These are phyloP conservation scores for Eufriesea mexicana DNA, from an alignment of 1,140 invertebrate genomes.

Conservation along the genomic window DNA sequence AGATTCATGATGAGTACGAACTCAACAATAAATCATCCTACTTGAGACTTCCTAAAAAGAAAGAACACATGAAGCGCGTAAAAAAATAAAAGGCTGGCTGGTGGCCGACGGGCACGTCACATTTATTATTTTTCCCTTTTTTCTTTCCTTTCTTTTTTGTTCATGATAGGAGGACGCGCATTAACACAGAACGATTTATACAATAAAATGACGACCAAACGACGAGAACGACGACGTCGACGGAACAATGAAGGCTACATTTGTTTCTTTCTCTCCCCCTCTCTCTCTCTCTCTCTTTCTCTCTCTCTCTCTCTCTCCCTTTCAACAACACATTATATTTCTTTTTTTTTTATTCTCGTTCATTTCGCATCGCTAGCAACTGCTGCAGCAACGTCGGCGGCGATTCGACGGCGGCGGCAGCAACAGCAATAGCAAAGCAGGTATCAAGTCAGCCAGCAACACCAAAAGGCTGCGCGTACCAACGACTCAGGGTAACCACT, in stretches of 20 bases:
- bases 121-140: constrained; percentile 48
- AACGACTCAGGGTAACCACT: constrained; percentile 42
- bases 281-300: constrained; percentile 24
- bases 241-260: constrained; percentile 62
- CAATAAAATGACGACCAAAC: constrained; percentile 49
- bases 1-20: constrained; percentile 13
- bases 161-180: constrained; percentile 30
- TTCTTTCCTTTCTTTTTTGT: not conserved
- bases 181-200: constrained; percentile 22
- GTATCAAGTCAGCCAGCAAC: constrained; percentile 73
- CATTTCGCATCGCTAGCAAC: constrained; percentile 57
- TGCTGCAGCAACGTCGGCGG: constrained; percentile 64
- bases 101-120: constrained; percentile 65
- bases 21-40: constrained; percentile 36
- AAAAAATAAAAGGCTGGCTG: constrained; percentile 69
- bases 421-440: constrained; percentile 76
- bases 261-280: constrained; percentile 34
- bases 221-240: constrained; percentile 42
- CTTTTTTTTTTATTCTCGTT: constrained; percentile 17
- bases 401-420: constrained; percentile 62
- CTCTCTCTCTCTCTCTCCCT: constrained; percentile 31
- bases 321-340: constrained; percentile 48
- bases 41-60: constrained; percentile 40
- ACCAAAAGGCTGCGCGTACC: constrained; percentile 67
- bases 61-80: constrained; percentile 50